Conservation (phyloP, 2,888 invertebrate genomes). For the Oscheius sp. region DNA sequence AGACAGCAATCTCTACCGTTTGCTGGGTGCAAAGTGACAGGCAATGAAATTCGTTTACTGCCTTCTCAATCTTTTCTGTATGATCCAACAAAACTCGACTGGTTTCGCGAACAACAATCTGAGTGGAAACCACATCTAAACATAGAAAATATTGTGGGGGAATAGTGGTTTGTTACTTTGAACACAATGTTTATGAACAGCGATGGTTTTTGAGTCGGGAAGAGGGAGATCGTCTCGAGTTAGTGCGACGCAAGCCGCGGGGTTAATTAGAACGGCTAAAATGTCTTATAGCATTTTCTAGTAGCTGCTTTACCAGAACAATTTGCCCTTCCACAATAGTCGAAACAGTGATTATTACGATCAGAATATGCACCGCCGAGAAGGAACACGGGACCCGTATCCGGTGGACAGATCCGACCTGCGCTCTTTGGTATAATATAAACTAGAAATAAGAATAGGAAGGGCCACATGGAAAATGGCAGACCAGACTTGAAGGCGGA, state of each 20-base stretch:
- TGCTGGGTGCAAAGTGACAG: slow-evolving; percentile 41
- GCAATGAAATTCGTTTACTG: slow-evolving; percentile 44
- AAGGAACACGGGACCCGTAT: slow-evolving; percentile 31
- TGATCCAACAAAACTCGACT: slow-evolving; percentile 37
- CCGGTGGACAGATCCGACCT: slow-evolving; percentile 10
- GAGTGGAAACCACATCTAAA: slow-evolving; percentile 11
- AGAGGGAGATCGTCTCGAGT: background rate
- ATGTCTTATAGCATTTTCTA: background rate
- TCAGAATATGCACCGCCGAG: slow-evolving; percentile 17
- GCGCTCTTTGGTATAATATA: background rate
- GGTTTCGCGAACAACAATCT: slow-evolving; percentile 1
- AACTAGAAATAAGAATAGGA: slow-evolving; percentile 3
- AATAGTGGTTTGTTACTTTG: slow-evolving; percentile 19
- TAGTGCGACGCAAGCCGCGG: slow-evolving; percentile 19
- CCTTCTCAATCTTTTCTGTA: slow-evolving; percentile 41
- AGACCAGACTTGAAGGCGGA: slow-evolving; percentile 15
- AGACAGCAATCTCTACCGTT: slow-evolving; percentile 22
- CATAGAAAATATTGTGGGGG: background rate
- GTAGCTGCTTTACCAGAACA: slow-evolving; percentile 31
- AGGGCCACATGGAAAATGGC: slow-evolving; percentile 11
- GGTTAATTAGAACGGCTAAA: slow-evolving; percentile 13
- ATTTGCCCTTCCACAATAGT: slow-evolving; percentile 39
- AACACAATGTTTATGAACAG: slow-evolving; percentile 48
- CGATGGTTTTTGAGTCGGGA: background rate
- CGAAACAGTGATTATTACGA: slow-evolving; percentile 41